Base-by-base conservation (phyloP, 2,888 invertebrate species). In the Calliopum simillimum region DNA sequence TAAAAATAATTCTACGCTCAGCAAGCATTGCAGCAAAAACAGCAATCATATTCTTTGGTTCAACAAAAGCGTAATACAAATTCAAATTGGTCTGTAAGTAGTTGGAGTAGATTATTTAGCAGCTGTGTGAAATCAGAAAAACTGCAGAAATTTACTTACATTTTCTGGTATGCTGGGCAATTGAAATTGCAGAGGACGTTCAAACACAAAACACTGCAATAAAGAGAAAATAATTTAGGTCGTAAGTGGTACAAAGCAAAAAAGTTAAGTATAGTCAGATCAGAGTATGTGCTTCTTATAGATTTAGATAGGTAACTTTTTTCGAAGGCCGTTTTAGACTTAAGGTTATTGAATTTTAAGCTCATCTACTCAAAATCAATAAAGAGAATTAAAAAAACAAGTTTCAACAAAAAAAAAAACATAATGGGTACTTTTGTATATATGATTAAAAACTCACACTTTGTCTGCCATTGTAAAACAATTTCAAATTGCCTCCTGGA, bases 11-110 rank as follows among this genome's bases (percentile, higher is more conserved):
- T 58, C 99, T 89, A 65, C 99, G 89, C 87, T 99, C 99, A 80
- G 96, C 93, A 47, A 99, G 88, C 90, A 99, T 92, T 51, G 98
- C 96, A 25, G 98, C 97, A 89, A 98, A 98, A 75, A 99, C 89
- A 13, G 93, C 91, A 85, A 98, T 94, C 99, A 99, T 99, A 83
- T 96, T 97, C 83, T 93, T 92, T 64, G 93, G 89, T 85, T 97
- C 96, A 78, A 98, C 92, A n/a, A 98, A 98, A 87, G 96, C 98
- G 88, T 96, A 99, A 89, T 98, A 99, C 85, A 99, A 96, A 74
- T 96, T 96, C 78, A 99, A 89, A 87, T 98, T 98, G 85, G 96
- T 92, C 98, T 98, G 88, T n/a, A 88, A n/a, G 53, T 13, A 66
- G 33, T 63, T 21, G 12, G 53, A 62, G n/a, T n/a, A n/a, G 69